phyloP scores from a whole-genome alignment of 2,888 invertebrate species.

The Cinara cedri region DNA sequence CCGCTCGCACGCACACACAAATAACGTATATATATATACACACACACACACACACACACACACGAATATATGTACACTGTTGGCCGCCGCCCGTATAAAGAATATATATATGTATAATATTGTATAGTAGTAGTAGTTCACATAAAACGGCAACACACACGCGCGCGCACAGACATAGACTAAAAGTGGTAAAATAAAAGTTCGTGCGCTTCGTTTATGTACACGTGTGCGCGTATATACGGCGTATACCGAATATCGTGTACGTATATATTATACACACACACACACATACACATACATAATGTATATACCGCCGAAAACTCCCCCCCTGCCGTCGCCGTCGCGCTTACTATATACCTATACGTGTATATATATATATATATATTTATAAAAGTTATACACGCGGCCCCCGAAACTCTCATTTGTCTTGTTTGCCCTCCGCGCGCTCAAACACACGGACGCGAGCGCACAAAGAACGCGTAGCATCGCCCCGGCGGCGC shows the following conservation, averaged over 20 bases:
- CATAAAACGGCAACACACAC: slow-evolving; percentile 37
- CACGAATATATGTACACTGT: slow-evolving; percentile 10
- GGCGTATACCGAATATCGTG: background rate
- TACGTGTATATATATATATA: background rate
- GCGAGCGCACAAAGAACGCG: slow-evolving; percentile 14
- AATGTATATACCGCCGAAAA: slow-evolving; percentile 12
- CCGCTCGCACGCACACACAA: background rate
- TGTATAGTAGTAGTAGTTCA: background rate
- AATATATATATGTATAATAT: background rate
- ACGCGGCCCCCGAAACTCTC: slow-evolving; percentile 29
- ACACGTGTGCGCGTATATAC: background rate
- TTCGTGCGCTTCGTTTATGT: slow-evolving; percentile 22
- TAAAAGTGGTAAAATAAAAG: slow-evolving; percentile 52
- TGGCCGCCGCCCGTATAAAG: background rate
- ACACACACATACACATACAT: background rate
- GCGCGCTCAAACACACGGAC: background rate
- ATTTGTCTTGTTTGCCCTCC: slow-evolving; percentile 32
- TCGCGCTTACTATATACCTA: too few relatives aligned
- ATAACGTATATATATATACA: background rate
- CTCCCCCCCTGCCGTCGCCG: background rate
- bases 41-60: background rate
- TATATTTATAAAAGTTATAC: too few relatives aligned
- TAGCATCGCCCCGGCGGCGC: slow-evolving; percentile 8
- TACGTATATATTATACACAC: too few relatives aligned
- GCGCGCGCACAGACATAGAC: slow-evolving; percentile 13